A percentile compares a stretch with the other conserved stretches of the same genome.
phyloP scores from a whole-genome alignment of 2,113 vertebrate species.

The Thunnus maccoyii region DNA sequence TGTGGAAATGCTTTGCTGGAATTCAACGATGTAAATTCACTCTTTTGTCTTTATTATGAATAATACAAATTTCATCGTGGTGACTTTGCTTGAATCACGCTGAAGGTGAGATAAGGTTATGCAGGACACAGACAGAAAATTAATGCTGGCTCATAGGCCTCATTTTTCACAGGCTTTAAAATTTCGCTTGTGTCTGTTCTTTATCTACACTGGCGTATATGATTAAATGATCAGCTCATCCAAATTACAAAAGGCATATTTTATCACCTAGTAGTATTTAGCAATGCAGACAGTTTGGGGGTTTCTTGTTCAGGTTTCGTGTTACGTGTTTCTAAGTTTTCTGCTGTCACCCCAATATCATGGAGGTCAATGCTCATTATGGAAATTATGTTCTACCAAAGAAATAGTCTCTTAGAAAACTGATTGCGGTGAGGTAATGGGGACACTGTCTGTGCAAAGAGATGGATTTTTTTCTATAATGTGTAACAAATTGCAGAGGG shows the following conservation, averaged over 20 bases:
- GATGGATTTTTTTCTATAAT: too few relatives aligned
- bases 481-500: too few relatives aligned
- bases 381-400: too few relatives aligned
- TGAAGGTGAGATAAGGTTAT: slow-evolving; percentile 14
- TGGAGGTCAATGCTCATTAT: background rate
- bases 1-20: slow-evolving; percentile 46
- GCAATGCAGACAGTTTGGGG: background rate
- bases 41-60: slow-evolving; percentile 44
- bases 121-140: slow-evolving; percentile 13
- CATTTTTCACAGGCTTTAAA: background rate
- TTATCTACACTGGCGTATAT: background rate
- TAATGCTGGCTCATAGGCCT: background rate
- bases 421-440: too few relatives aligned
- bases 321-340: background rate
- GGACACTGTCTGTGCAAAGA: too few relatives aligned
- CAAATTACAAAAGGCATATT: background rate
- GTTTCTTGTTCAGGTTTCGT: background rate
- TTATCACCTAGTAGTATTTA: background rate
- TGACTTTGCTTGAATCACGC: slow-evolving; percentile 27
- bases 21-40: slow-evolving; percentile 40
- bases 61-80: slow-evolving; percentile 15
- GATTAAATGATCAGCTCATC: background rate
- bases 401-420: too few relatives aligned
- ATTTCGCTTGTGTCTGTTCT: background rate
- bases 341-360: background rate